Evolutionary conservation across 2,888 invertebrate species (phyloP), one percentile per base, ranked within the genome.

Genomic region (Rhaphigaster nebulosa): DNA sequence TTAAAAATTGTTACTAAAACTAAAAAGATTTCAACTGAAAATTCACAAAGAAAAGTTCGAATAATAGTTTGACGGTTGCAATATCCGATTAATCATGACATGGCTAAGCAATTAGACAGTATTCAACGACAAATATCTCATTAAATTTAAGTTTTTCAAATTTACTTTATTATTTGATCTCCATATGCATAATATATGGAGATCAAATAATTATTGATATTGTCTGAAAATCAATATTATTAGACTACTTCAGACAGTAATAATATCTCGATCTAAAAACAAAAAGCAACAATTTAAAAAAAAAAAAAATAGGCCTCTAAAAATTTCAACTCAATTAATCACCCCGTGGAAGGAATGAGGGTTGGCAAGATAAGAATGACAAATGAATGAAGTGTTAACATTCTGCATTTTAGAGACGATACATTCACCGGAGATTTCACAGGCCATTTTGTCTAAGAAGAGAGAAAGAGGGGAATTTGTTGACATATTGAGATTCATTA

Each of bases 261-360:
- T 26, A n/a, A 60, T n/a, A 26, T 10, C 56, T n/a, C 26, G n/a
- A n/a, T n/a, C 26, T n/a, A 15, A 29, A 15, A n/a, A 65, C 0
- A 29, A 10, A 15, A 10, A 1, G 8, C 8, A n/a, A 10, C 4
- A 60, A n/a, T 60, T 3, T 15, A n/a, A n/a, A 1, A 65, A 65
- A 29, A 65, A 65, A 65, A 34, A 18, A 70, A 70, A 8, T n/a
- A n/a, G n/a, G 65, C 15, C 29, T 29, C 1, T 10, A 65, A 29
- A 65, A 34, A 70, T 34, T 18, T 70, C 70, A 34, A 70, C 70
- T 70, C 65, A 65, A 60, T 65, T 65, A 65, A 65, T 65, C 34
- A 70, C 70, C 18, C 34, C 70, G 18, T 20, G 34, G 6, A 34
- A 70, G 34, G 34, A 70, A 34, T 15, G 34, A 20, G 70, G 70